Conservation (phyloP, 2,888 invertebrate genomes). For the Eristalinus aeneus region DNA sequence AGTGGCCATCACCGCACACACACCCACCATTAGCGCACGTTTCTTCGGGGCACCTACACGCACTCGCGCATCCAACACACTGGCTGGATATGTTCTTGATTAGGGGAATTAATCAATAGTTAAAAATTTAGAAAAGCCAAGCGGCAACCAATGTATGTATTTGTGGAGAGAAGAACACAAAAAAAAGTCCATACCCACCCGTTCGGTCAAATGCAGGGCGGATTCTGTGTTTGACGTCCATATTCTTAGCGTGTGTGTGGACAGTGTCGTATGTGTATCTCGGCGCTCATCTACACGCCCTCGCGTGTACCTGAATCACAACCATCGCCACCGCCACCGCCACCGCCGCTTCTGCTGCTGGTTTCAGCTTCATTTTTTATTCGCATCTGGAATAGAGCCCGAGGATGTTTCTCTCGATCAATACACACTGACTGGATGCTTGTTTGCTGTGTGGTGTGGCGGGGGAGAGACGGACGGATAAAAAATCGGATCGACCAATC, state of each 20-base stretch:
- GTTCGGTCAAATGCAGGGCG: constrained; percentile 29
- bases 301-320: constrained; percentile 53
- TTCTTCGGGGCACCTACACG: background rate
- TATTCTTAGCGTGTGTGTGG: background rate
- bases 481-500: constrained; percentile 31
- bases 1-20: constrained; percentile 6
- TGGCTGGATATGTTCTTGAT: constrained; percentile 19
- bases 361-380: constrained; percentile 23
- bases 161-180: background rate
- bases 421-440: constrained; percentile 19
- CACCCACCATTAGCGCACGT: background rate
- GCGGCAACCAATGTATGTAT: constrained; percentile 32
- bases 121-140: constrained; percentile 41
- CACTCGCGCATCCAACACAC: background rate
- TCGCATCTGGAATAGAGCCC: constrained; percentile 34
- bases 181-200: background rate
- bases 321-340: background rate
- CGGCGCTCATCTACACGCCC: constrained; percentile 43
- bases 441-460: background rate
- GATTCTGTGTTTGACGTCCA: constrained; percentile 43
- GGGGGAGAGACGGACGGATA: background rate
- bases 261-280: background rate
- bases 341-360: background rate
- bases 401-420: constrained; percentile 41
- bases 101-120: constrained; percentile 60